Evolutionary conservation across 2,113 vertebrate species (phyloP).

Genomic region (Lucifuga dentata): DNA sequence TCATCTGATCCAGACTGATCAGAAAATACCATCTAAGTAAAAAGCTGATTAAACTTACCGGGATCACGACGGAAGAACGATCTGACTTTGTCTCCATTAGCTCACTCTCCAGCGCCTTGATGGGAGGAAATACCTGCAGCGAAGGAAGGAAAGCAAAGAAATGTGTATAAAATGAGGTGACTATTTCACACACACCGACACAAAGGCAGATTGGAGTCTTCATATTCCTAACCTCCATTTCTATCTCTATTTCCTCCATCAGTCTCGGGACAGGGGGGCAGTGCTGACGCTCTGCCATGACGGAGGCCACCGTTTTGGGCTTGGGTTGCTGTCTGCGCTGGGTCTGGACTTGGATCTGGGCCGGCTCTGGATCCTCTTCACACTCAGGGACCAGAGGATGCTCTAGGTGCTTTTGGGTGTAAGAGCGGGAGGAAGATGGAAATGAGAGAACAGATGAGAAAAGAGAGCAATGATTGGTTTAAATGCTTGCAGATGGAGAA

Average conservation of each 20-base stretch:
- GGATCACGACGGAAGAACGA: not conserved
- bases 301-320: not conserved
- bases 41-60: constrained; percentile 10
- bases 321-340: not conserved
- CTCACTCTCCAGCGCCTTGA: constrained; percentile 8
- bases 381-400: constrained; percentile 33
- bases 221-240: constrained; percentile 61
- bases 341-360: not conserved
- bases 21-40: too few relatives aligned
- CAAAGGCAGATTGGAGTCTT: not conserved
- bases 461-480: too few relatives aligned
- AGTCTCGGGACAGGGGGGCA: not conserved
- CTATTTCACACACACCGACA: not conserved
- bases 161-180: not conserved
- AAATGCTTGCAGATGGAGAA: too few relatives aligned
- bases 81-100: constrained; percentile 26
- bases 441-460: not conserved
- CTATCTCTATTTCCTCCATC: constrained; percentile 43
- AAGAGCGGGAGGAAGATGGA: not conserved
- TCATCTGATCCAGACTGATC: too few relatives aligned
- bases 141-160: not conserved
- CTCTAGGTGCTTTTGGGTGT: constrained; percentile 22
- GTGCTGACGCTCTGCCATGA: not conserved
- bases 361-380: constrained; percentile 23
- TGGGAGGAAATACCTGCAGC: constrained; percentile 47